Evolutionary conservation across 2,888 invertebrate genomes (phyloP).

Genomic region (Dynastes tityus): DNA sequence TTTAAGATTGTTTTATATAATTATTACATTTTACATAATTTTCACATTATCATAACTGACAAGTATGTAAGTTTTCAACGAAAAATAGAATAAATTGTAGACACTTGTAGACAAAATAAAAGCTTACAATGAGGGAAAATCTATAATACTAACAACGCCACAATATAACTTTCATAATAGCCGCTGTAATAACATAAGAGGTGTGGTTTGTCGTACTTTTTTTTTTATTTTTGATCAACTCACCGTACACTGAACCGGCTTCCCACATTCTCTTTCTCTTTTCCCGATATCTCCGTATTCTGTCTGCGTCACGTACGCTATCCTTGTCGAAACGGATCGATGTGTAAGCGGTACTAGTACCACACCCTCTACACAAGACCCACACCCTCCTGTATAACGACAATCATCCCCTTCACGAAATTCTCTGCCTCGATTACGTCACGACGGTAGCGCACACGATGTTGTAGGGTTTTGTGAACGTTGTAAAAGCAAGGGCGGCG

Average conservation of each 20-base stretch:
- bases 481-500: conserved; percentile 10
- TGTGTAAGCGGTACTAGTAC: conserved; percentile 30
- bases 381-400: neutral
- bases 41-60: too few species aligned
- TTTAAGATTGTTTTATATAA: too few species aligned
- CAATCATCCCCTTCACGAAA: conserved; percentile 25
- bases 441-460: conserved; percentile 9
- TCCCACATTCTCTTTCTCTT: neutral
- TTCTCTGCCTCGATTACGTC: conserved; percentile 17
- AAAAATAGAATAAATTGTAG: too few species aligned
- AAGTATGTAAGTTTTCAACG: too few species aligned
- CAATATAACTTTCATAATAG: neutral
- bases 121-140: neutral
- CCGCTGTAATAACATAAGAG: conserved; percentile 4
- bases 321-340: conserved; percentile 38
- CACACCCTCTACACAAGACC: conserved; percentile 34
- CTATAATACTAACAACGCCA: neutral
- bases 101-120: neutral
- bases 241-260: conserved; percentile 18
- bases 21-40: too few species aligned
- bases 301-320: conserved; percentile 22
- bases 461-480: conserved; percentile 20
- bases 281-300: conserved; percentile 10
- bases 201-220: conserved; percentile 15
- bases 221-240: conserved; percentile 5